Evolutionary conservation across 2,888 invertebrate genomes (phyloP).

Genomic region (Auanema sp.): DNA sequence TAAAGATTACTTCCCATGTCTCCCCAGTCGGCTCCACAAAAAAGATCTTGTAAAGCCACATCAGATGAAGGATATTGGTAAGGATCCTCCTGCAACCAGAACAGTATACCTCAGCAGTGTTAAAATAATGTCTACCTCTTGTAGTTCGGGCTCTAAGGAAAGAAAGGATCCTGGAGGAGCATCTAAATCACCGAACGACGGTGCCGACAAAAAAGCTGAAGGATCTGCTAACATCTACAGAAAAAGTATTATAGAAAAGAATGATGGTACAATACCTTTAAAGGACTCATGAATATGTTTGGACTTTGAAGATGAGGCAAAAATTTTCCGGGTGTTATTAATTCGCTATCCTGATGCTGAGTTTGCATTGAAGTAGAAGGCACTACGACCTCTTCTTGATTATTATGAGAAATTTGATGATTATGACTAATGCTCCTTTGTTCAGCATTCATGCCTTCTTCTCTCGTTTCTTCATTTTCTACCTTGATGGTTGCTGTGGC

Average conservation of each 20-base stretch:
- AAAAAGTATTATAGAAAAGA: background rate
- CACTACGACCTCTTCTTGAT: constrained; percentile 11
- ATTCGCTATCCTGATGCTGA: background rate
- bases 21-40: too few relatives aligned
- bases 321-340: constrained; percentile 12
- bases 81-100: too few relatives aligned
- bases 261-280: constrained; percentile 8
- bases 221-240: background rate
- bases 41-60: too few relatives aligned
- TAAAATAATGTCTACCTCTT: background rate
- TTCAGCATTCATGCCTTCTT: background rate
- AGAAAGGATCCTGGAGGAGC: background rate
- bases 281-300: constrained; percentile 20
- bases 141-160: background rate
- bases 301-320: background rate
- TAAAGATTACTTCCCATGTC: too few relatives aligned
- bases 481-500: too few relatives aligned
- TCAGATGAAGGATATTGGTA: too few relatives aligned
- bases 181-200: background rate
- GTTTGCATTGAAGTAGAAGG: constrained; percentile 10
- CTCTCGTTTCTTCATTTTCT: background rate
- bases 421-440: background rate
- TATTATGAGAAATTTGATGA: background rate
- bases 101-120: too few relatives aligned
- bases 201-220: background rate